Percentiles rank a stretch among this genome's conserved stretches.
These are phyloP conservation scores for Ophioninae sp. DNA, from an alignment of 2,888 invertebrate species.

Conservation along the genomic window DNA sequence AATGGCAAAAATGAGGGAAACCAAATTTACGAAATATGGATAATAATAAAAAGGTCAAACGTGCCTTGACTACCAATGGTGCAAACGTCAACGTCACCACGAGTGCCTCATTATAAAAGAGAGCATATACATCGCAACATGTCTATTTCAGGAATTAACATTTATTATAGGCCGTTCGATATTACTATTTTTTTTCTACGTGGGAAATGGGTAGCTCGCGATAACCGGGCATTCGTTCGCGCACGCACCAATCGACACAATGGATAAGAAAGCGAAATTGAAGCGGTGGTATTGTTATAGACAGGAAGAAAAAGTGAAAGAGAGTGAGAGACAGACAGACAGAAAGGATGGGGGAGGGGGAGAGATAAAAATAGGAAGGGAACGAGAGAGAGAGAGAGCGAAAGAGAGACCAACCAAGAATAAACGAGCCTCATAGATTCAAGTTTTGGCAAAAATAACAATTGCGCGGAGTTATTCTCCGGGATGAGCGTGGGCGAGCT, in stretches of 20 bases:
- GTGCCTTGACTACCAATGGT: no score
- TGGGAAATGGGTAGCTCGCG: constrained; percentile 25
- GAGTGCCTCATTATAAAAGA: no score
- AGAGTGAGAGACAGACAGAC: not conserved
- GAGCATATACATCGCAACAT: not conserved
- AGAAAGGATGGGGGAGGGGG: not conserved
- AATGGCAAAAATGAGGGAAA: no score
- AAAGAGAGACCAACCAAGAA: constrained; percentile 4
- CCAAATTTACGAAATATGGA: no score
- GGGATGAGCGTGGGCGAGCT: constrained; percentile 45
- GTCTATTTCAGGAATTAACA: not conserved
- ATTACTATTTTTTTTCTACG: constrained; percentile 3
- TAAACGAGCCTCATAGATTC: not conserved
- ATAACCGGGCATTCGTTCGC: constrained; percentile 39
- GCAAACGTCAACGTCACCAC: no score
- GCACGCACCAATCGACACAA: constrained; percentile 40
- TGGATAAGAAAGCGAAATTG: constrained; percentile 48
- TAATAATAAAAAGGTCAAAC: no score
- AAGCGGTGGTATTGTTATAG: not conserved
- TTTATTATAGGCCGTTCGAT: not conserved
- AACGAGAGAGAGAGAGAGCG: not conserved
- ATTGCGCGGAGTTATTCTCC: constrained; percentile 36
- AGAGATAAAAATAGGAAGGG: not conserved
- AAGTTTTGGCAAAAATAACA: constrained; percentile 37
- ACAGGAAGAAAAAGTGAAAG: not conserved